Evolutionary conservation across 2,797 vertebrate species (phyloP).

Genomic region (Paratrypauchen microcephalus): DNA sequence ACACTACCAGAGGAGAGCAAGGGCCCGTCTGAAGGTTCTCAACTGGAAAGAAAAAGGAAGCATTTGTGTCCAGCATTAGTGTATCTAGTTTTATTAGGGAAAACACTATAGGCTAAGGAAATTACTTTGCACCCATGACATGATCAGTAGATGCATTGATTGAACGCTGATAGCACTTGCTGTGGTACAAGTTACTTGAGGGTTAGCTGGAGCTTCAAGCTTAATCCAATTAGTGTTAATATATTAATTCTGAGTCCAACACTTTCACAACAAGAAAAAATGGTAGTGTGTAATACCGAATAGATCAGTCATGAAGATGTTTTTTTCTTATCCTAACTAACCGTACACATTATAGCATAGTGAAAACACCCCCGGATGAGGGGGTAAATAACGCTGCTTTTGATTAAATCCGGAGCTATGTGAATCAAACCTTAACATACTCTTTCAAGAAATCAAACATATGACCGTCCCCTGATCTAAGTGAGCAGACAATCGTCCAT

Average conservation of each 20-base stretch:
- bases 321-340: neutral
- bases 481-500: neutral
- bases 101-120: neutral
- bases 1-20: constrained; percentile 50
- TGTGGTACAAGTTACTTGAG: neutral
- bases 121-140: neutral
- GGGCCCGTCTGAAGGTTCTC: constrained; percentile 74
- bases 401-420: neutral
- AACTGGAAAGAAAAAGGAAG: constrained; percentile 58
- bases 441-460: neutral
- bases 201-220: neutral
- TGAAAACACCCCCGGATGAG: neutral
- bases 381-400: neutral
- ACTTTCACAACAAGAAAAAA: neutral
- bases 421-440: neutral
- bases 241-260: neutral
- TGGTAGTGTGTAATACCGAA: neutral
- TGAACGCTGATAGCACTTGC: neutral
- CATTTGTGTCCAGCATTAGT: neutral
- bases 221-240: constrained; percentile 11
- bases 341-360: neutral
- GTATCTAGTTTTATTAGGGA: neutral
- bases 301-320: too few relatives aligned
- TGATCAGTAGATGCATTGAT: neutral
- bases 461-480: neutral